These are phyloP conservation scores for Xylocampa areola DNA, from an alignment of 2,888 invertebrate species.

Conservation along the genomic window DNA sequence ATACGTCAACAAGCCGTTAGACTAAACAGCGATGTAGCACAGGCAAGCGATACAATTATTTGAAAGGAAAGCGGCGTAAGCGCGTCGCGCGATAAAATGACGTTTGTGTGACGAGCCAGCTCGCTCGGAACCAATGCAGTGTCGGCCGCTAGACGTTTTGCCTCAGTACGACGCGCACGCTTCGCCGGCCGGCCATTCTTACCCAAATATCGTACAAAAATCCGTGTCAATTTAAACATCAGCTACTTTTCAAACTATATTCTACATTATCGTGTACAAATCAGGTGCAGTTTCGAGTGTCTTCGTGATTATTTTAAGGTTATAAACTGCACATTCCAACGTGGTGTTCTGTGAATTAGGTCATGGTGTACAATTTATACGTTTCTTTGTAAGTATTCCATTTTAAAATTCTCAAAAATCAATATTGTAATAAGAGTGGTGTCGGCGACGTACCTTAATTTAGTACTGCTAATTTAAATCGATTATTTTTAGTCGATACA, in stretches of 20 bases:
- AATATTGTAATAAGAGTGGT: constrained; percentile 33
- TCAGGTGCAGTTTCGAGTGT: constrained; percentile 50
- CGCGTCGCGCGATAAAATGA: constrained; percentile 80
- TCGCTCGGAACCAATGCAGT: constrained; percentile 65
- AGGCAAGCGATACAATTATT: constrained; percentile 36
- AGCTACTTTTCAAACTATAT: constrained; percentile 26
- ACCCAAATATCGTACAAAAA: constrained; percentile 54
- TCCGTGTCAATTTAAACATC: constrained; percentile 45
- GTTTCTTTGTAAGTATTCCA: constrained; percentile 60
- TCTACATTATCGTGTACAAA: constrained; percentile 37
- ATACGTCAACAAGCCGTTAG: constrained; percentile 20
- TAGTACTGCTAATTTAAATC: constrained; percentile 38
- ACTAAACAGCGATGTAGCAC: constrained; percentile 39
- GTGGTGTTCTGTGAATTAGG: constrained; percentile 70
- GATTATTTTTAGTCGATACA: constrained; percentile 52
- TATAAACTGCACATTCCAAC: constrained; percentile 61
- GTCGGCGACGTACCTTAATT: constrained; percentile 32
- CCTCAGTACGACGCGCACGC: constrained; percentile 67
- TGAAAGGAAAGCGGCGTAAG: constrained; percentile 67
- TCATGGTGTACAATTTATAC: constrained; percentile 62
- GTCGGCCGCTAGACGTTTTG: constrained; percentile 59
- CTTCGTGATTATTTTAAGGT: constrained; percentile 64
- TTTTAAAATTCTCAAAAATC: constrained; percentile 25
- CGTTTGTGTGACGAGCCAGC: constrained; percentile 70
- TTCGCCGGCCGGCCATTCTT: constrained; percentile 73